A percentile compares a stretch with the other conserved stretches of the same genome.
phyloP scores from a whole-genome alignment of 2,113 vertebrate species.

The Geothlypis trichas region DNA sequence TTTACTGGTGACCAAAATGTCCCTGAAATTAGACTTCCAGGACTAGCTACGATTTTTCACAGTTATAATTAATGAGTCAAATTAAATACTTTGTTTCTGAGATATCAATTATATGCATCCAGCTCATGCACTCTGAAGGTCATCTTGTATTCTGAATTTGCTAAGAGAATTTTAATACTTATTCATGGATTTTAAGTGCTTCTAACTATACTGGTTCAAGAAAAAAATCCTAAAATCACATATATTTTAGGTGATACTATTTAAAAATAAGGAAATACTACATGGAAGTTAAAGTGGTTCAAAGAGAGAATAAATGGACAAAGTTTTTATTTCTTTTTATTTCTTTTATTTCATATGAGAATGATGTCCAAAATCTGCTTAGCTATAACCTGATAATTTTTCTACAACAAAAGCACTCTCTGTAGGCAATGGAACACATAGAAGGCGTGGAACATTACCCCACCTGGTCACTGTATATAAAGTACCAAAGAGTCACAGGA shows the following conservation, averaged over 20 bases:
- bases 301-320: neutral
- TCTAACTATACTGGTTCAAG: neutral
- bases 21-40: neutral
- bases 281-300: neutral
- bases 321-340: neutral
- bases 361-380: neutral
- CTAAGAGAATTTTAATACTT: neutral
- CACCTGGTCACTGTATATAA: neutral
- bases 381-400: neutral
- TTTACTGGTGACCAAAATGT: neutral
- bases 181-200: neutral
- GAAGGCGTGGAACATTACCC: neutral
- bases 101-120: neutral
- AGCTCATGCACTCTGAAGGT: neutral
- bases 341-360: neutral
- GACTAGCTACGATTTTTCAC: neutral
- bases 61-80: conserved; percentile 28
- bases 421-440: neutral
- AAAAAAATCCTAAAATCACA: neutral
- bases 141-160: neutral
- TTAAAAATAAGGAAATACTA: neutral
- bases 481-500: neutral
- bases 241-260: neutral
- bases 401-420: neutral
- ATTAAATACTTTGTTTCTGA: neutral